Evolutionary conservation across 30 jellyfish, hydroid and myxozoan genomes (phyloP).

Genomic region (Clytia hemisphaerica): DNA sequence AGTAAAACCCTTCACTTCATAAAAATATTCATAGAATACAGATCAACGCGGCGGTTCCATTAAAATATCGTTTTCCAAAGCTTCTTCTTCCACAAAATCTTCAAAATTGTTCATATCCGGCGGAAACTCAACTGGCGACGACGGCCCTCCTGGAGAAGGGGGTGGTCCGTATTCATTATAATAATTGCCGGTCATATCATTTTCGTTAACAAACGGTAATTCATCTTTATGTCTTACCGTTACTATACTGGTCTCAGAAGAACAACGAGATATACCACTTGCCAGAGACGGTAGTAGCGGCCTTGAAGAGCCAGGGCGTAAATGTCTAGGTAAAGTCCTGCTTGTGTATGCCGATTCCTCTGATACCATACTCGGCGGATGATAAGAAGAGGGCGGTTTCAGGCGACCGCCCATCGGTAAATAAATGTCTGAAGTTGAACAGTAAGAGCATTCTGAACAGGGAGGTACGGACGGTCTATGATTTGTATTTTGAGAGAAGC

Average conservation of each 20-base stretch:
- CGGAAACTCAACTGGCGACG: constrained; percentile 18
- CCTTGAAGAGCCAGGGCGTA: too few species aligned
- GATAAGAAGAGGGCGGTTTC: too few species aligned
- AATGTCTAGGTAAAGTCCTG: neutral
- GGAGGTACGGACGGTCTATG: too few species aligned
- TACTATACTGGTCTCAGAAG: neutral
- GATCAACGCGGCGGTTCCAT: constrained; percentile 7
- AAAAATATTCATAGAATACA: too few species aligned
- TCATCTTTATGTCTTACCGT: neutral
- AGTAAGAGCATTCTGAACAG: constrained; percentile 1
- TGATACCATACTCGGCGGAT: too few species aligned
- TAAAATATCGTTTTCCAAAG: constrained; percentile 10
- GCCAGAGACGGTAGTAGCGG: constrained; percentile 25
- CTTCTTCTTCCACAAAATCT: constrained; percentile 20
- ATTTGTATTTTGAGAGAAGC: too few species aligned
- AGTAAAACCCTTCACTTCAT: too few species aligned
- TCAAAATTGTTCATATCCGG: constrained; percentile 10
- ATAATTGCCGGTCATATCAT: neutral
- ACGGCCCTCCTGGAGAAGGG: constrained; percentile 38
- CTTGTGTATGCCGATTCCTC: constrained; percentile 3
- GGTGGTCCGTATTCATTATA: constrained; percentile 33
- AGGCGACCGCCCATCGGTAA: too few species aligned
- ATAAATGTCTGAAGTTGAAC: too few species aligned
- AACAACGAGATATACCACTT: neutral
- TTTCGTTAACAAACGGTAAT: neutral